Evolutionary conservation across 2,888 invertebrate genomes (phyloP).

Genomic region (Polylopha cassiicola): DNA sequence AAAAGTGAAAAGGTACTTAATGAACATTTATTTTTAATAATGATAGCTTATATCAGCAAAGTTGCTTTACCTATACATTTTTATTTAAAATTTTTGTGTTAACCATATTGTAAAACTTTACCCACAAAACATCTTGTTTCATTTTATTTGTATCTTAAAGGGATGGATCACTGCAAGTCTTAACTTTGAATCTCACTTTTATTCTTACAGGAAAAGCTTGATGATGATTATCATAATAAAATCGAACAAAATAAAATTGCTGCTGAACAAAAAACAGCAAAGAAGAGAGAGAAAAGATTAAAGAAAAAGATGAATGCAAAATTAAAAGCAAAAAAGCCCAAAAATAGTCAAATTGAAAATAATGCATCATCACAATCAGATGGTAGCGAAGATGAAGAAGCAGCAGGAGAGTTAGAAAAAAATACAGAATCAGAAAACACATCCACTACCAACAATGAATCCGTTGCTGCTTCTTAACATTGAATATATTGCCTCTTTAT

Average conservation of each 20-base stretch:
- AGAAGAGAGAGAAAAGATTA: constrained; percentile 92
- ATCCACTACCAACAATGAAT: no score
- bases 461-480: no score
- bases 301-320: constrained; percentile 81
- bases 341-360: constrained; percentile 39
- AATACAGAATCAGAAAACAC: constrained; percentile 30
- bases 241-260: constrained; percentile 83
- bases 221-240: constrained; percentile 88
- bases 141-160: neutral
- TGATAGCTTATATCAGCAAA: no score
- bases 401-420: constrained; percentile 30
- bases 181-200: no score
- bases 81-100: no score
- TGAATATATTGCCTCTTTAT: no score
- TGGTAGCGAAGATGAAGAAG: constrained; percentile 40
- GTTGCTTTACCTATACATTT: no score
- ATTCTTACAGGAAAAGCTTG: constrained; percentile 83
- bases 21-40: no score
- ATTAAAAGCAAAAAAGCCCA: constrained; percentile 60
- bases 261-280: constrained; percentile 91
- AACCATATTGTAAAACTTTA: neutral
- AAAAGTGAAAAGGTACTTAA: constrained; percentile 92
- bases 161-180: constrained; percentile 9
- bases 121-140: neutral
- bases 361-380: constrained; percentile 48